These are phyloP conservation scores for Crematogaster levior DNA, from an alignment of 2,888 invertebrate species.

Conservation along the genomic window DNA sequence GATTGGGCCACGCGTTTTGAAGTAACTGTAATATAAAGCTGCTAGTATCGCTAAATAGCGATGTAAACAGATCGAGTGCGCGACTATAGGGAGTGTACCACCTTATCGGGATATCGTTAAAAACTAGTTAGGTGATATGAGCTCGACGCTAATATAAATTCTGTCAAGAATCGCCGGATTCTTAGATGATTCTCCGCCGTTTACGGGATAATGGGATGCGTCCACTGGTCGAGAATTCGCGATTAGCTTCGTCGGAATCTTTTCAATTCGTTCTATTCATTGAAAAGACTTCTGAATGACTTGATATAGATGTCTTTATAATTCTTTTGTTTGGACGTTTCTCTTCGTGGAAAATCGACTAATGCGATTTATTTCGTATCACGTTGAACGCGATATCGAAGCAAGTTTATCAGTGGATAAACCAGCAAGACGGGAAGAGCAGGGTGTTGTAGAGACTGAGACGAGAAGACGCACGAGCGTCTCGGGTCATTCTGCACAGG, in stretches of 20 bases:
- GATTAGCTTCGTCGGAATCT: slow-evolving; percentile 39
- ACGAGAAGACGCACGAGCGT: background rate
- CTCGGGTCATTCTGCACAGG: slow-evolving; percentile 46
- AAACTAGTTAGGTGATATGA: slow-evolving; percentile 53
- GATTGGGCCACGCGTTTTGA: slow-evolving; percentile 41
- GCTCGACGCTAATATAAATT: slow-evolving; percentile 61
- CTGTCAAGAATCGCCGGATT: slow-evolving; percentile 62
- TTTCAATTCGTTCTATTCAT: slow-evolving; percentile 12
- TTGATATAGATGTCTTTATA: slow-evolving; percentile 25
- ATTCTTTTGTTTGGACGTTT: slow-evolving; percentile 19
- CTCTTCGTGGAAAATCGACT: background rate
- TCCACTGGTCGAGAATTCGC: slow-evolving; percentile 48
- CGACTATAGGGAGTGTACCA: slow-evolving; percentile 40
- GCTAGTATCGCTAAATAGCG: slow-evolving; percentile 15
- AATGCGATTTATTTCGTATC: slow-evolving; percentile 63
- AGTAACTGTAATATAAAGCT: background rate
- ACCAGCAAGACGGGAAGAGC: background rate
- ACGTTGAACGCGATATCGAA: slow-evolving; percentile 45
- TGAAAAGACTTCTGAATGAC: slow-evolving; percentile 20
- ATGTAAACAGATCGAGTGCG: slow-evolving; percentile 59
- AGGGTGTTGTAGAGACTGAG: background rate
- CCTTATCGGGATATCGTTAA: slow-evolving; percentile 53
- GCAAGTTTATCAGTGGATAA: slow-evolving; percentile 40
- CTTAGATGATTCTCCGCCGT: slow-evolving; percentile 55
- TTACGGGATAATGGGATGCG: slow-evolving; percentile 61